Base-by-base conservation (phyloP, 2,888 invertebrate genomes). In the Megaustenia siamemsis region DNA sequence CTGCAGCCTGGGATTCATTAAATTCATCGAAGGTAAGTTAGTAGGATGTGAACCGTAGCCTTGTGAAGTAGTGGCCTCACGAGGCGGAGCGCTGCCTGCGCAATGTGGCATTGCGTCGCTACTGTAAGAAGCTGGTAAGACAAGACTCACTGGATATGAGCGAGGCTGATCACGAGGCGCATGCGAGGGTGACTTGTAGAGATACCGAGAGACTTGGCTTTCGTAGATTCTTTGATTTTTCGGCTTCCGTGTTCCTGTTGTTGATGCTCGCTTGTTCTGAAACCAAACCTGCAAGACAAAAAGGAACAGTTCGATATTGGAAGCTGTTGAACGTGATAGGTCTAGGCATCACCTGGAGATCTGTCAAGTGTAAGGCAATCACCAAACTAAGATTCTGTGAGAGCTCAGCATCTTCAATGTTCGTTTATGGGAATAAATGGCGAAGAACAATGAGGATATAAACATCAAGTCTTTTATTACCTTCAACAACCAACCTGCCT, bases 231-330 rank as follows among this genome's bases (percentile, higher is more conserved):
- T 68, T 68, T 49, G 68, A 35, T 6, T 35, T 43, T 84, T 80
- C 28, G 84, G 84, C 68, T 53, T 80, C 32, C 84, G 60, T 24
- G 84, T 81, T 60, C 84, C 81, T 6, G 75, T 49, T 2, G 40
- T 76, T 10, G 81, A 80, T 28, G 81, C 80, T 38, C 81, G 32
- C 49, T 84, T 81, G 81, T 80, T 84, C 32, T 84, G 84, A 18
- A 84, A 80, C 80, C 84, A 84, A 24, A 77, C 35, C 83, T 83
- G 68, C 15, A 71, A 78, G 32, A n/a, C 12, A 68, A 32, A 76
- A 75, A 60, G 15, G 28, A n/a, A n/a, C n/a, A n/a, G n/a, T n/a
- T n/a, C n/a, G n/a, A n/a, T n/a, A n/a, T n/a, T n/a, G n/a, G n/a
- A n/a, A n/a, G n/a, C n/a, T n/a, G n/a, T n/a, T n/a, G n/a, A n/a